These are phyloP conservation scores for Dasyornis broadbenti DNA, from an alignment of 2,113 vertebrate genomes.

Conservation along the genomic window DNA sequence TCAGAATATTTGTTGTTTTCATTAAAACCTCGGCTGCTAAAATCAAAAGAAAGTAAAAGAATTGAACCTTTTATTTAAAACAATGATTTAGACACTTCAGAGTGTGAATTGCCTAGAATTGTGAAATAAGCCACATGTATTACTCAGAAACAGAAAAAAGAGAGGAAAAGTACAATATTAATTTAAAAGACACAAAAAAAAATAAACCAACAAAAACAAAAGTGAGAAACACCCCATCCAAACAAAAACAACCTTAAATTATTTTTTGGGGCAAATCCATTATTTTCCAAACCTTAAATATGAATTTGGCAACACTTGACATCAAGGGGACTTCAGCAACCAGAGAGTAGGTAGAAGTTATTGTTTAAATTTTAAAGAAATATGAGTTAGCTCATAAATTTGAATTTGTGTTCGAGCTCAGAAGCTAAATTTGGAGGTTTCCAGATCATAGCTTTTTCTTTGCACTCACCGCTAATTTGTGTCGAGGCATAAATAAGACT, in stretches of 20 bases:
- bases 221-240: not conserved
- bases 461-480: not conserved
- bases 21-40: not conserved
- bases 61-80: not conserved
- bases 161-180: not conserved
- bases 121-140: not conserved
- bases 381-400: not conserved
- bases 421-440: not conserved
- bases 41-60: not conserved
- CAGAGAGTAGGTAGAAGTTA: not conserved
- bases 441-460: not conserved
- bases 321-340: not conserved
- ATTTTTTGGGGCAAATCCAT: not conserved
- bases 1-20: slow-evolving; percentile 4
- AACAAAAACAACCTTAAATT: not conserved
- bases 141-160: not conserved
- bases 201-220: not conserved
- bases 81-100: not conserved
- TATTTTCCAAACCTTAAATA: not conserved
- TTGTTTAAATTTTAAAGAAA: not conserved
- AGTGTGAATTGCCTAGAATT: not conserved
- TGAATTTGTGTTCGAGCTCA: not conserved
- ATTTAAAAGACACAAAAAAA: not conserved
- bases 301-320: not conserved
- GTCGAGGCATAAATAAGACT: not conserved